Evolutionary conservation across 2,888 invertebrate species (phyloP).

Genomic region (Sericinus montela): DNA sequence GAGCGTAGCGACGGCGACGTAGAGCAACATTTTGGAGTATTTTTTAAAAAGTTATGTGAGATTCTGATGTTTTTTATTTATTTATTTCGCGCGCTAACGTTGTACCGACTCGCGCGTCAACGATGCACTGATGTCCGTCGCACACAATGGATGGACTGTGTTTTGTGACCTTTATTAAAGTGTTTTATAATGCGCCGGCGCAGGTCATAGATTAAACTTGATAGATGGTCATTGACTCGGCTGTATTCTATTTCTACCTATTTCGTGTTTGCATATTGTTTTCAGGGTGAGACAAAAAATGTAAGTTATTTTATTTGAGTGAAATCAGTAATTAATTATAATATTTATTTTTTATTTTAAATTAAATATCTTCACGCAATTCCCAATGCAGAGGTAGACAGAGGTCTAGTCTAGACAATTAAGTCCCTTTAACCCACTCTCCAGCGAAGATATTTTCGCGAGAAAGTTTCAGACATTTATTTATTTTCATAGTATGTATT

Average conservation of each 20-base stretch:
- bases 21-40: constrained; percentile 53
- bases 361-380: too few relatives aligned
- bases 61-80: constrained; percentile 13
- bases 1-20: constrained; percentile 44
- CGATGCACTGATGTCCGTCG: constrained; percentile 41
- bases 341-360: too few relatives aligned
- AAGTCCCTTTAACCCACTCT: too few relatives aligned
- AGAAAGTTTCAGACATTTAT: too few relatives aligned
- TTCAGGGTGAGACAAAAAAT: too few relatives aligned
- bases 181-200: constrained; percentile 64
- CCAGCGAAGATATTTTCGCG: too few relatives aligned
- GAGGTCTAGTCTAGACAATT: too few relatives aligned
- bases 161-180: constrained; percentile 51
- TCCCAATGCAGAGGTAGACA: too few relatives aligned
- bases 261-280: not conserved
- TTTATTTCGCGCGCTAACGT: constrained; percentile 61
- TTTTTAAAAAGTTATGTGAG: not conserved
- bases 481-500: too few relatives aligned
- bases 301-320: too few relatives aligned
- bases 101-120: constrained; percentile 58
- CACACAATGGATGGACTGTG: constrained; percentile 39
- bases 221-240: constrained; percentile 17
- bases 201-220: constrained; percentile 52
- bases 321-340: too few relatives aligned
- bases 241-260: constrained; percentile 6